Percentiles rank a stretch among this genome's conserved stretches.
phyloP scores from a whole-genome alignment of 1,140 invertebrate species.

The Caenorhabditis briggsae region DNA sequence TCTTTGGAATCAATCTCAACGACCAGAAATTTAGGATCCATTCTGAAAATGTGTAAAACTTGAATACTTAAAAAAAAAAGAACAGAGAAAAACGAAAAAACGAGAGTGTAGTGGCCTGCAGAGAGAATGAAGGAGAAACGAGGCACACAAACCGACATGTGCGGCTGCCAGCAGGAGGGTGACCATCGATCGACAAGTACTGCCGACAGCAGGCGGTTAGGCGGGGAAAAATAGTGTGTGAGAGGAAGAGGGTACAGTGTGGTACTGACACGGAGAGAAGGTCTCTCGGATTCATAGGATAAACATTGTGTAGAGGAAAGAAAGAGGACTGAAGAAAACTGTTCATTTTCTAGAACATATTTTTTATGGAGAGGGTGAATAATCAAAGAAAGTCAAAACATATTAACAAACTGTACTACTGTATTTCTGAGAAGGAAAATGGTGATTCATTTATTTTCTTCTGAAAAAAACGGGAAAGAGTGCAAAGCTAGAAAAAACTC shows the following conservation, averaged over 20 bases:
- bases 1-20: slow-evolving; percentile 27
- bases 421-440: background rate
- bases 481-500: background rate
- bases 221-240: background rate
- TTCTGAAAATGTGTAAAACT: background rate
- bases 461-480: background rate
- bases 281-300: background rate
- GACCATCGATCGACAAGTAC: slow-evolving; percentile 42
- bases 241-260: background rate
- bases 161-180: slow-evolving; percentile 1
- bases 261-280: slow-evolving; percentile 16
- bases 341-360: background rate
- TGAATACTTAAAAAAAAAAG: background rate
- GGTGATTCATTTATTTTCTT: background rate
- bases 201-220: slow-evolving; percentile 30
- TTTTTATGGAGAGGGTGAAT: background rate
- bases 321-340: background rate
- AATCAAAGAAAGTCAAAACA: background rate
- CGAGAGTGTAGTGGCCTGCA: slow-evolving; percentile 6
- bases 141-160: background rate
- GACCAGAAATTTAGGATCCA: slow-evolving; percentile 38
- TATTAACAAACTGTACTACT: slow-evolving; percentile 7
- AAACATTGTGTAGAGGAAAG: slow-evolving; percentile 14
- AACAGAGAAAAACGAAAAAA: background rate
- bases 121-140: slow-evolving; percentile 4